Percentiles rank a stretch among this genome's conserved stretches.
These are phyloP conservation scores for Arge pagana DNA, from an alignment of 2,888 invertebrate species.

Conservation along the genomic window DNA sequence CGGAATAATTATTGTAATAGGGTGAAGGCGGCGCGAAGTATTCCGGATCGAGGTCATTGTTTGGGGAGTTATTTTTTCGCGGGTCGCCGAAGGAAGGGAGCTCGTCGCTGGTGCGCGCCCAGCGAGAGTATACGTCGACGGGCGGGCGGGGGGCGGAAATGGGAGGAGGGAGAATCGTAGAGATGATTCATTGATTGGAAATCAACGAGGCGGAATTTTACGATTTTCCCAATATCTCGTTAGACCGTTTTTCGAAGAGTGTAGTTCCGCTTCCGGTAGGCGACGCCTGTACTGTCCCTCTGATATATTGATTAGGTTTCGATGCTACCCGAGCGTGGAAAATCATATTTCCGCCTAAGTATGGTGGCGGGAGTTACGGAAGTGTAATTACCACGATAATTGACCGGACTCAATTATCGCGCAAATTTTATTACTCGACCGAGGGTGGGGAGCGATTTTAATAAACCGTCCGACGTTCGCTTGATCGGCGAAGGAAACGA, in stretches of 20 bases:
- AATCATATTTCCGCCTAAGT: conserved; percentile 25
- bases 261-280: conserved; percentile 5
- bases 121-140: too few relatives aligned
- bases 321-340: conserved; percentile 24
- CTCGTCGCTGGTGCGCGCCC: too few relatives aligned
- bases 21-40: not conserved
- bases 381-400: conserved; percentile 45
- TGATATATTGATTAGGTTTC: conserved; percentile 34
- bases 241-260: not conserved
- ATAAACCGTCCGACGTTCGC: conserved; percentile 36
- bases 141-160: not conserved
- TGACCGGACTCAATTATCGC: conserved; percentile 46
- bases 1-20: conserved; percentile 55
- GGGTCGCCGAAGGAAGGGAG: too few relatives aligned
- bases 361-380: conserved; percentile 15
- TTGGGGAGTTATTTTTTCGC: too few relatives aligned
- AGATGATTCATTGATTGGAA: not conserved
- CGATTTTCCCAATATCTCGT: not conserved
- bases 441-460: conserved; percentile 42
- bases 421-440: conserved; percentile 45
- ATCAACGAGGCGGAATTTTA: not conserved
- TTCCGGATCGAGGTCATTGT: too few relatives aligned
- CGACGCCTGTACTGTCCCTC: not conserved
- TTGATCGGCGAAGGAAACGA: not conserved
- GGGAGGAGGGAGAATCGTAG: not conserved